phyloP scores from a whole-genome alignment of 2,888 invertebrate genomes.

The Eupithecia subfuscata region DNA sequence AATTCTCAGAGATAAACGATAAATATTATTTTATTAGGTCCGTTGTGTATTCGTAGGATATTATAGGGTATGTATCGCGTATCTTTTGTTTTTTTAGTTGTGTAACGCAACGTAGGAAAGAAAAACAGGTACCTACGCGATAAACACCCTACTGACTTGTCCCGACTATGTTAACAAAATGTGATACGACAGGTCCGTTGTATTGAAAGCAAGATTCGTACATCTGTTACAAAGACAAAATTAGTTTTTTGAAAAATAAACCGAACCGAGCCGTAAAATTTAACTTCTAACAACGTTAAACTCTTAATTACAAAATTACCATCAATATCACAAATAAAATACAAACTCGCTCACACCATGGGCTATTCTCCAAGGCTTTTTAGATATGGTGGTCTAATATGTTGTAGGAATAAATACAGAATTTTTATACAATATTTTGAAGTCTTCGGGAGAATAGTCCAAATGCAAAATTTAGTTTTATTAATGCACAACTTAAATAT shows the following conservation, averaged over 20 bases:
- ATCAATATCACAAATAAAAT: constrained; percentile 82
- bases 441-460: constrained; percentile 22
- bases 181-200: constrained; percentile 17
- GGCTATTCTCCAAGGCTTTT: constrained; percentile 33
- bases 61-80: neutral
- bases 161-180: neutral
- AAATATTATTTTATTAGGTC: constrained; percentile 8
- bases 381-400: neutral
- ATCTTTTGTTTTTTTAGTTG: neutral
- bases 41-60: neutral
- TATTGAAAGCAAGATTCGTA: constrained; percentile 30
- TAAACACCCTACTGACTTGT: neutral
- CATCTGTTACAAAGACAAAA: constrained; percentile 33
- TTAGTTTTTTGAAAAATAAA: constrained; percentile 38
- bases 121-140: neutral
- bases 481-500: constrained; percentile 53
- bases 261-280: constrained; percentile 73
- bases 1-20: neutral
- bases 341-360: constrained; percentile 57
- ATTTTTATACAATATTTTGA: neutral
- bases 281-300: constrained; percentile 77
- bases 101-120: neutral
- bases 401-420: neutral
- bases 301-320: constrained; percentile 81
- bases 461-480: constrained; percentile 43